Conservation (phyloP, 2,888 invertebrate genomes). For the Ophion costatus region DNA sequence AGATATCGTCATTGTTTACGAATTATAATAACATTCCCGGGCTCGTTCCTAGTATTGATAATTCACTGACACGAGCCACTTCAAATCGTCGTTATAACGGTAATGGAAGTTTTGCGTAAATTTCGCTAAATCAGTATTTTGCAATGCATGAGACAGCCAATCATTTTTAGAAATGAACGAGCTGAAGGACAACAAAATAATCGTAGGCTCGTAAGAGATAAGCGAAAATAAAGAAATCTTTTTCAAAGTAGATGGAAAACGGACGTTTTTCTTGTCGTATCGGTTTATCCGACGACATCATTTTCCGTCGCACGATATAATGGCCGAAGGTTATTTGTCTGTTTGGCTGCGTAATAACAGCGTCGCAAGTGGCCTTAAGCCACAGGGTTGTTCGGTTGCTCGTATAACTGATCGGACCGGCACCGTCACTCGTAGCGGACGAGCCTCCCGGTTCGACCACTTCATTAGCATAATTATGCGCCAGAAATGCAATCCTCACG, state of each 20-base stretch:
- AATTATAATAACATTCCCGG: slow-evolving; percentile 36
- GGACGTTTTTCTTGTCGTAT: background rate
- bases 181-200: slow-evolving; percentile 10
- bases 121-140: slow-evolving; percentile 63
- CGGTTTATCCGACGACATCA: background rate
- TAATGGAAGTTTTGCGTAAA: slow-evolving; percentile 32
- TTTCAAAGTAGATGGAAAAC: background rate
- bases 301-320: slow-evolving; percentile 7
- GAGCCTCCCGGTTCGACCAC: slow-evolving; percentile 75
- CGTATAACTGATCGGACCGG: slow-evolving; percentile 15
- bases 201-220: slow-evolving; percentile 11
- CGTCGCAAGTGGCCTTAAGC: slow-evolving; percentile 17
- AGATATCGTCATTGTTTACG: slow-evolving; percentile 45
- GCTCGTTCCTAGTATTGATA: slow-evolving; percentile 38
- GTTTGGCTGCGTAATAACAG: slow-evolving; percentile 16
- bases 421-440: slow-evolving; percentile 62
- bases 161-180: slow-evolving; percentile 15
- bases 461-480: slow-evolving; percentile 75
- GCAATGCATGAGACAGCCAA: slow-evolving; percentile 37
- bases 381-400: slow-evolving; percentile 13
- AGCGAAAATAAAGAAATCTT: slow-evolving; percentile 11
- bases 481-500: slow-evolving; percentile 53
- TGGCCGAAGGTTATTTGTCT: slow-evolving; percentile 11
- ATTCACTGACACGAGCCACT: slow-evolving; percentile 45
- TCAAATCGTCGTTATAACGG: slow-evolving; percentile 46